phyloP scores from a whole-genome alignment of 2,797 vertebrate species.

The Sardinella longiceps region DNA sequence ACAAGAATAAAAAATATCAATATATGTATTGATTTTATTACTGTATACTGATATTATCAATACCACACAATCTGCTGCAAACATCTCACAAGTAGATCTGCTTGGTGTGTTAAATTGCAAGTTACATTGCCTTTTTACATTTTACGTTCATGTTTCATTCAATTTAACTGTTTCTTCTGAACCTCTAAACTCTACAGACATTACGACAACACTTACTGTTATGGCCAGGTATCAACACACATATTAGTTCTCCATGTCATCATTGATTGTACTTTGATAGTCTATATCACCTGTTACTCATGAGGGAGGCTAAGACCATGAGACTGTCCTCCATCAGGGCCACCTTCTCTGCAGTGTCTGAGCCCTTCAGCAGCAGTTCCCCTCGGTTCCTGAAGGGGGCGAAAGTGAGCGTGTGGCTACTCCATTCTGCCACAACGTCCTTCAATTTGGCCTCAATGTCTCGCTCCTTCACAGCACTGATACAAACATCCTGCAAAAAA shows the following conservation, averaged over 20 bases:
- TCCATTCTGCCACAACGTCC: slow-evolving; percentile 80
- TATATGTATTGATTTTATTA: neutral
- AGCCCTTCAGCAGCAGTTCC: slow-evolving; percentile 82
- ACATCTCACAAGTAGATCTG: neutral
- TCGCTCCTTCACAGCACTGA: slow-evolving; percentile 83
- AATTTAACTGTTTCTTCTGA: neutral
- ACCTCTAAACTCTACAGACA: neutral
- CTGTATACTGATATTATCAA: neutral
- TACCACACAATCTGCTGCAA: neutral
- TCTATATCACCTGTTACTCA: slow-evolving; percentile 79
- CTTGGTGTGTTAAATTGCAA: neutral
- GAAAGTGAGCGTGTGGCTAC: slow-evolving; percentile 73
- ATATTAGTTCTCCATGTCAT: neutral
- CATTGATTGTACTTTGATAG: neutral
- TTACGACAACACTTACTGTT: neutral
- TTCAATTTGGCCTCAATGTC: slow-evolving; percentile 86
- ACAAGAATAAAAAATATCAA: neutral
- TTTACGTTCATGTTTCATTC: neutral
- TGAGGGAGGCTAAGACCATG: slow-evolving; percentile 81
- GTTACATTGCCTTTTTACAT: neutral
- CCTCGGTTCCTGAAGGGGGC: slow-evolving; percentile 80
- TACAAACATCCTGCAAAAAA: slow-evolving; percentile 80
- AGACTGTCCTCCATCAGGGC: slow-evolving; percentile 83
- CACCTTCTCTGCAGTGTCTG: slow-evolving; percentile 78
- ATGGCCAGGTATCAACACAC: neutral